phyloP scores from a whole-genome alignment of 23 tunicate genomes.

The Botrylloides violaceus region DNA sequence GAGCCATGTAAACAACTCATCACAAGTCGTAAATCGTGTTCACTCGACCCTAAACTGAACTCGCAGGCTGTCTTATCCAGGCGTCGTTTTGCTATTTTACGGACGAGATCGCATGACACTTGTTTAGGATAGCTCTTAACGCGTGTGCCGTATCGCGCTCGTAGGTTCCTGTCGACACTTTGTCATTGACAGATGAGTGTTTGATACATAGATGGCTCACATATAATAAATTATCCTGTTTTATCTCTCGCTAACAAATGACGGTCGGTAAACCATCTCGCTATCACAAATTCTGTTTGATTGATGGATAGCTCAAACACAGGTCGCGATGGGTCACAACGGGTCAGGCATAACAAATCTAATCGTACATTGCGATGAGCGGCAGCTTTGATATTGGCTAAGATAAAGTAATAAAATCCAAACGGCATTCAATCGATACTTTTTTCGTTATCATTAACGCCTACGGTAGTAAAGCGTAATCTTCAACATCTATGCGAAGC shows the following conservation, averaged over 20 bases:
- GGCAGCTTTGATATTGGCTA: not conserved
- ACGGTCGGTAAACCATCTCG: constrained; percentile 10
- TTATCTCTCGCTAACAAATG: constrained; percentile 4
- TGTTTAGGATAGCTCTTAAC: not conserved
- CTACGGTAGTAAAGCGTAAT: not conserved
- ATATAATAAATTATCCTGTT: not conserved
- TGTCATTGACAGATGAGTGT: not conserved
- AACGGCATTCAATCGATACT: not conserved
- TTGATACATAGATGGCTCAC: not conserved
- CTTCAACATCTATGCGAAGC: not conserved
- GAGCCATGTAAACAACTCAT: not conserved
- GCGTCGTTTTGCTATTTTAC: not conserved
- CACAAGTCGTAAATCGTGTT: not conserved
- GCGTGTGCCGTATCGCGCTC: constrained; percentile 1
- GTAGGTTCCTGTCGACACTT: not conserved
- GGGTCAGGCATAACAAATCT: constrained; percentile 1
- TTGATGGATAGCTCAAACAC: constrained; percentile 15
- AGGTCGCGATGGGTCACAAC: not conserved
- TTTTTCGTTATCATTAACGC: not conserved
- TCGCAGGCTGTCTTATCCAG: not conserved
- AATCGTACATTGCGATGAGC: not conserved
- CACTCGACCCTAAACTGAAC: not conserved
- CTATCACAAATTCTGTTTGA: not conserved
- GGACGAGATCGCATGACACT: not conserved
- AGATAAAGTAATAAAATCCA: not conserved